Evolutionary conservation across 2,113 vertebrate genomes (phyloP), one percentile per base, ranked within the genome.

Genomic region (Cyprinodon variegatus): DNA sequence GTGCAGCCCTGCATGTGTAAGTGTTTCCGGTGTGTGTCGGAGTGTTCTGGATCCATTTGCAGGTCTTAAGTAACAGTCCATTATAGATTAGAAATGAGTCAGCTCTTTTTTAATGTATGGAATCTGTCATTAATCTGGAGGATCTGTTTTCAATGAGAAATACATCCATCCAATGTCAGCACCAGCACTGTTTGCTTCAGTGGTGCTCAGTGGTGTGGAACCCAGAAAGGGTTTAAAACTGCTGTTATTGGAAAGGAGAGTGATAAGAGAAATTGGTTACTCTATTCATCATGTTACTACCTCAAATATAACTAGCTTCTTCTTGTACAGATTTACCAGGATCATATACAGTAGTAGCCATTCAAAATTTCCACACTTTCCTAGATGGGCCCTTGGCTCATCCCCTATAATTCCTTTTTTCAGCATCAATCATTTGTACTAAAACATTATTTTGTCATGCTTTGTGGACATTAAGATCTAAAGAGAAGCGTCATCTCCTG

Each of bases 101-200:
- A 68, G 70, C 77, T 77, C 77, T 77, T 74, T 87, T 91, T 89
- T 13, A 86, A 90, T 88, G 63, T 88, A 89, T 87, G 65, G 79
- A 86, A 89, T 88, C 82, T 79, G 81, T 91, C 89, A 83, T 88
- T 91, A 88, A 92, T 90, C 78, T 76, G 83, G 80, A 86, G 84
- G 87, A 87, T 86, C 90, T 88, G 83, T 88, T 85, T 93, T 92
- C 90, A 90, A 80, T 92, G 81, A 90, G 90, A 83, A 78, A 85
- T 81, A 87, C 88, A 83, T 90, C 79, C 84, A 50, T 90, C 85
- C 65, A 77, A 74, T 84, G 85, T 89, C 88, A 83, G 85, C 80
- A 77, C 81, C 77, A 88, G 87, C 77, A 68, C n/a, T 74, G 72
- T 79, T 78, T 69, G 83, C 72, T 73, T 90, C 83, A 88, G 83